Conservation (phyloP, 2,797 vertebrate species). For the Kryptopterus vitreolus region DNA sequence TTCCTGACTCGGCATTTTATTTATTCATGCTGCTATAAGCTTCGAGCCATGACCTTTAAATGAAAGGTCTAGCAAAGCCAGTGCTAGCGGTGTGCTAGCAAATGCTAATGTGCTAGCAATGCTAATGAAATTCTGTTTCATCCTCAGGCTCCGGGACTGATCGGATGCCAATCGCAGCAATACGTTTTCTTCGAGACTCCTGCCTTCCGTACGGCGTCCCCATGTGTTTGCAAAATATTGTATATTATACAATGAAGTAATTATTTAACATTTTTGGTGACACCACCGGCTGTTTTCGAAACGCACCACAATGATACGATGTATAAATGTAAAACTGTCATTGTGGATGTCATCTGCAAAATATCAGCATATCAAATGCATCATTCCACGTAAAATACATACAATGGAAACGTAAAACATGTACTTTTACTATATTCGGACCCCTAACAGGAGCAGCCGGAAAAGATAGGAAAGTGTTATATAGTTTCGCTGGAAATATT, state of each 20-base stretch:
- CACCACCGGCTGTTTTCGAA: background rate
- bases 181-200: background rate
- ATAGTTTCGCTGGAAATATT: background rate
- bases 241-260: background rate
- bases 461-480: no score
- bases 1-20: background rate
- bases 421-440: no score
- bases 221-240: background rate
- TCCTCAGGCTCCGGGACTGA: constrained; percentile 21
- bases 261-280: background rate
- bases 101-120: constrained; percentile 33
- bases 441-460: no score
- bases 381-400: no score
- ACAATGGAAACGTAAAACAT: no score
- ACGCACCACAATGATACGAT: background rate
- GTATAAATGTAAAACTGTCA: background rate
- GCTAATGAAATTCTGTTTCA: constrained; percentile 40
- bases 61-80: background rate
- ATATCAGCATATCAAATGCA: no score
- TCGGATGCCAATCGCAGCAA: constrained; percentile 11
- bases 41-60: background rate
- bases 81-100: no score
- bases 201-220: background rate
- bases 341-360: no score
- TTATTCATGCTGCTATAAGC: background rate